Base-by-base conservation (phyloP, 2,888 invertebrate genomes). In the Syrphus vitripennis region DNA sequence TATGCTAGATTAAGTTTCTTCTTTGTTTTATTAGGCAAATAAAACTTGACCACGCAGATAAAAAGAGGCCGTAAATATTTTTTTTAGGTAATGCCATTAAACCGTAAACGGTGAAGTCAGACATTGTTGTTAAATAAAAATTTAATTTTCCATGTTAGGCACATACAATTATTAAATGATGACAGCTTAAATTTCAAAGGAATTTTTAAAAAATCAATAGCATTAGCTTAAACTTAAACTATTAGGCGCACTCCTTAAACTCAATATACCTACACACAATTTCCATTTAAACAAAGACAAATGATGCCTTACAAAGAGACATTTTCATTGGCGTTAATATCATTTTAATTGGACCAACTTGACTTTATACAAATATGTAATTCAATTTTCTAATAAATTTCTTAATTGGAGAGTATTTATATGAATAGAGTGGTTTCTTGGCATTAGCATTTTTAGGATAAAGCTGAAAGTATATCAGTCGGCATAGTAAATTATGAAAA, bases 1-100 rank as follows among this genome's bases (percentile, higher is more conserved):
- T 63, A 63, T 63, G 42, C 42, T 26, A 42, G 42, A 63, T 63
- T 63, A 42, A 42, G 63, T 42, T 63, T 42, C 63, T 42, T 63
- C 10, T 63, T 63, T n/a, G n/a, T n/a, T n/a, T n/a, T 29, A 16
- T 42, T 16, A 29, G 26, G n/a, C 1, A 6, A 2, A 61, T 26
- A 42, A 16, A 16, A 29, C 10, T 42, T 29, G 42, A 42, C 63
- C 63, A 42, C 16, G 16, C 42, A 5, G 9, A 3, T 1, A 24
- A 24, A 40, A n/a, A 24, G 21, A n/a, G 4, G 37, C 10, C 10
- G 14, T 57, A 57, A 57, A 34, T 14, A 57, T 57, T 24, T 40
- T n/a, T n/a, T 10, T 14, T 57, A 34, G n/a, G n/a, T 34, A 21
- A 37, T 59, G 59, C 6, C 12, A 31, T 29, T 57, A 34, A 14